A percentile compares a stretch with the other conserved stretches of the same genome.
Conservation (phyloP, 2,888 invertebrate species). For the Stramonita haemastoma region DNA sequence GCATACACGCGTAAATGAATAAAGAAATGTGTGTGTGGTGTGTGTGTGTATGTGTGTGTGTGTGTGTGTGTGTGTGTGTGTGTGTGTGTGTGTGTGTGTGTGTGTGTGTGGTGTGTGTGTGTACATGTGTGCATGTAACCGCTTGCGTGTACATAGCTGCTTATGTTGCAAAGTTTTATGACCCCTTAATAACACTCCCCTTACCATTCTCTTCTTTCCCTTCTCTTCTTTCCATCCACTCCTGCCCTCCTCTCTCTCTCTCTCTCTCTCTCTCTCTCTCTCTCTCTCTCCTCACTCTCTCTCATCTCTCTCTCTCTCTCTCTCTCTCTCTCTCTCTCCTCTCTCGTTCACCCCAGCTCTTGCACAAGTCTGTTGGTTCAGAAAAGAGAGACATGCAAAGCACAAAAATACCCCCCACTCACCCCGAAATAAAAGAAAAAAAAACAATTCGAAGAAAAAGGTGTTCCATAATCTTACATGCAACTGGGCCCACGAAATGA, state of each 20-base stretch:
- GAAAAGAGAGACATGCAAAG: no score
- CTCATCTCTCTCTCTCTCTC: neutral
- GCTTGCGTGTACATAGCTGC: neutral
- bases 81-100: constrained; percentile 2
- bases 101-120: neutral
- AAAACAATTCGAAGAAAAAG: no score
- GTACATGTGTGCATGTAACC: neutral
- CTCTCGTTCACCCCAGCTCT: neutral
- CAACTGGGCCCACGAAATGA: no score
- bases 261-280: neutral
- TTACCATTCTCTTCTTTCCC: neutral
- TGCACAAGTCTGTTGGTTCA: neutral
- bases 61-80: neutral
- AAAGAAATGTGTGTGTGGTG: neutral
- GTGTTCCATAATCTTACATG: no score
- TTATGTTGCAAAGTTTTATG: neutral
- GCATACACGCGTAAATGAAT: neutral
- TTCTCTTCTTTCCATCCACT: neutral
- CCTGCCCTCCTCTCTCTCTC: neutral
- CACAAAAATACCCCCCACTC: no score
- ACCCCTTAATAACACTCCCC: neutral
- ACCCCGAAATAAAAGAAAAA: no score
- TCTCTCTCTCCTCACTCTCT: neutral
- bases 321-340: neutral
- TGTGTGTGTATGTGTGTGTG: neutral